Evolutionary conservation across 2,888 invertebrate species (phyloP).

Genomic region (Melangyna quadrimaculata): DNA sequence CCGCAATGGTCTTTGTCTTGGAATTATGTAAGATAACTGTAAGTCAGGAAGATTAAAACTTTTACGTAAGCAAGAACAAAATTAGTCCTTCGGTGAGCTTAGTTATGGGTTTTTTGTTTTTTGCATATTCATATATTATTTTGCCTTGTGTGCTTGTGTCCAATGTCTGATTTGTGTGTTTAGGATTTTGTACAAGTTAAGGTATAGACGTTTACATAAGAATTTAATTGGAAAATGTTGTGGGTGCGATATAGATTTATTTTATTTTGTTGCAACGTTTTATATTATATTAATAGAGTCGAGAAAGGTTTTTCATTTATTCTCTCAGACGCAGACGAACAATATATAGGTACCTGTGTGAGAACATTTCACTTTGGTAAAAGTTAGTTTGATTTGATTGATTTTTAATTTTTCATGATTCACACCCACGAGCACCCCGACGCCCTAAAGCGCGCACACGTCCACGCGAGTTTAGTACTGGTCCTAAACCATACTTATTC

Average conservation of each 20-base stretch:
- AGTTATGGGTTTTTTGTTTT: background rate
- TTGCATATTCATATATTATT: background rate
- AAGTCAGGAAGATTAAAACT: conserved; percentile 51
- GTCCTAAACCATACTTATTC: too few relatives aligned
- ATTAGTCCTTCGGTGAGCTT: conserved; percentile 42
- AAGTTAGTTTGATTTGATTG: background rate
- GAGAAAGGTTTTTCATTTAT: background rate
- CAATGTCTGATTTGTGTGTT: background rate
- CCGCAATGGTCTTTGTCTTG: conserved; percentile 5
- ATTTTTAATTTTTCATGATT: too few relatives aligned
- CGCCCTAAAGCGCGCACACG: too few relatives aligned
- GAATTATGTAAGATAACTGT: conserved; percentile 51
- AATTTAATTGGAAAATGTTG: background rate
- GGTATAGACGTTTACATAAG: background rate
- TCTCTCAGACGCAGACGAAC: background rate
- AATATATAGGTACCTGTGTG: too few relatives aligned
- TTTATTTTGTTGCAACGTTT: background rate
- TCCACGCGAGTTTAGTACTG: too few relatives aligned
- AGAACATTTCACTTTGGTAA: background rate
- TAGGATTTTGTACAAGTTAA: background rate
- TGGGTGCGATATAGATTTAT: background rate
- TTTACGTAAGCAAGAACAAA: conserved; percentile 50
- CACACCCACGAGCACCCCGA: too few relatives aligned
- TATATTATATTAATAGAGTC: too few relatives aligned
- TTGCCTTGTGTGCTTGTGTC: background rate